Conservation (phyloP, 1,140 invertebrate species). For the Drosophila lacteicornis region DNA sequence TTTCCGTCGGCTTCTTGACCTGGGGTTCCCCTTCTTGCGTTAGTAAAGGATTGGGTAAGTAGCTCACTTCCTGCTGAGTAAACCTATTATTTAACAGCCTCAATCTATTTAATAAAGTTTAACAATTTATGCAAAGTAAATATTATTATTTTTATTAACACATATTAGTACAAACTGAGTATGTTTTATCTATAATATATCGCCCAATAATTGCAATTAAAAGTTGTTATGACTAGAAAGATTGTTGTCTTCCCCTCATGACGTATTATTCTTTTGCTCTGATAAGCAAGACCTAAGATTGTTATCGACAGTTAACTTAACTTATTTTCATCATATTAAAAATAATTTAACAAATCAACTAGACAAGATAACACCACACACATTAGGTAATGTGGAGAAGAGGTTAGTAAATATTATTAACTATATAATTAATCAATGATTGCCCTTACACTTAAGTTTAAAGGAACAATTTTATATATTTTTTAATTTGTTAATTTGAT, state of each 20-base stretch:
- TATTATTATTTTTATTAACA: too few relatives aligned
- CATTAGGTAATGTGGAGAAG: background rate
- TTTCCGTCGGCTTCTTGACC: too few relatives aligned
- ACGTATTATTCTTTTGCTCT: background rate
- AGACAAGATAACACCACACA: background rate
- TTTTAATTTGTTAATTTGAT: background rate
- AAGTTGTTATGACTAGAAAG: background rate
- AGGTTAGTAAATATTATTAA: background rate
- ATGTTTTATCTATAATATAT: too few relatives aligned
- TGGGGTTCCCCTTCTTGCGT: too few relatives aligned
- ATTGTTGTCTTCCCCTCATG: background rate
- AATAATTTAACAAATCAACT: background rate
- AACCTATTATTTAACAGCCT: too few relatives aligned
- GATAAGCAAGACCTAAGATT: background rate
- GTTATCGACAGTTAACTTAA: background rate
- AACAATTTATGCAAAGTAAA: too few relatives aligned
- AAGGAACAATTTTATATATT: background rate
- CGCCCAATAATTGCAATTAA: background rate
- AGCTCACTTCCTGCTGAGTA: too few relatives aligned
- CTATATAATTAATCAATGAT: too few relatives aligned
- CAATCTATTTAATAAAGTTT: too few relatives aligned
- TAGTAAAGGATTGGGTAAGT: too few relatives aligned
- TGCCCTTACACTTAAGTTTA: background rate
- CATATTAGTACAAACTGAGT: too few relatives aligned
- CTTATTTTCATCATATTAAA: background rate